Base-by-base conservation (phyloP, 2,113 vertebrate genomes). In the Rutilus rutilus region DNA sequence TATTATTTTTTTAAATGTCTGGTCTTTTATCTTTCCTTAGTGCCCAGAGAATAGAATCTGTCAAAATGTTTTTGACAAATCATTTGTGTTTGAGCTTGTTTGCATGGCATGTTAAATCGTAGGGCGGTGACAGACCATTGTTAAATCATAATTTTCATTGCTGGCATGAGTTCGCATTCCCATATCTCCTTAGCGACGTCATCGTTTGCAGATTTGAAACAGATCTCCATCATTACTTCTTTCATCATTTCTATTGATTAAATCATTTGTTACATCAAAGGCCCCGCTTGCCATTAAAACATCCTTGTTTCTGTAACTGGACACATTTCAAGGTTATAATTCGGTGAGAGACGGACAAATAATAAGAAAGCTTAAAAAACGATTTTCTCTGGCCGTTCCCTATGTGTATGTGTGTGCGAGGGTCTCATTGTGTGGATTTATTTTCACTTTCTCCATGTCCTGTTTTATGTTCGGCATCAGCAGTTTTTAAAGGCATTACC, bases 401-500 rank as follows among this genome's bases (percentile, higher is more conserved):
- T 47, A 10, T 85, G 78, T 88, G 36, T 81, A 7, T 86, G 76
- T 84, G 80, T 19, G 57, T 78, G 86, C n/a, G 57, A 59, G 74
- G 27, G 84, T 85, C 88, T 83, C 87, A 87, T 88, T 90, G 87
- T 89, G 87, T 86, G 87, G 86, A 89, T 89, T 87, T 88, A 88
- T 87, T 89, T 89, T 88, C 90, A 85, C 88, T 89, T 89, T 89
- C 83, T 87, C 90, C 73, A 82, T 84, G 87, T 88, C 87, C 84
- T 88, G 85, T 88, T 88, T 87, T 89, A 87, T 88, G 90, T 88
- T 89, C 73, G 47, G 88, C 85, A 88, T 89, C 88, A 88, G 89
- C 89, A 87, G 83, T 90, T 91, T 87, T 89, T 85, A 89, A 89
- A 89, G 85, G 89, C 88, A 88, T 83, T 88, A 86, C 86, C 88